Base-by-base conservation (phyloP, 2,113 vertebrate genomes). In the Zapornia atra region DNA sequence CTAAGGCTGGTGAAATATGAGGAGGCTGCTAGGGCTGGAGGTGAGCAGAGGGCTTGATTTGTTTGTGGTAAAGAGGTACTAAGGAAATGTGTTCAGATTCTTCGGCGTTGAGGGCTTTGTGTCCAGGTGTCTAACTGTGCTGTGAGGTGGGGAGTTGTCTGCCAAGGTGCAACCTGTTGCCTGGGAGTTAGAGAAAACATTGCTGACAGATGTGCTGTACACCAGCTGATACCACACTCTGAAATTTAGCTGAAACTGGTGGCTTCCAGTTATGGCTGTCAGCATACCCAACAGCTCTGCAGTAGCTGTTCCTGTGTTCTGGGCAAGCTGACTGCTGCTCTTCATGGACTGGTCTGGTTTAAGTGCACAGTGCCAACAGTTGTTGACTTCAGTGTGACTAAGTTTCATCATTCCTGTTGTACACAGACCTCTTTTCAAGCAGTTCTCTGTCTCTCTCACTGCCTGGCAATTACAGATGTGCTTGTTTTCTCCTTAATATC, bases 401-500 rank as follows among this genome's bases (percentile, higher is more conserved):
- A 78, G 36, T 93, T 97, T 89, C 73, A 68, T 66, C 60, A 29
- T 79, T 89, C 60, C 84, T 89, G 60, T 66, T 87, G 15, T 71
- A 93, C 69, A 73, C 2, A 91, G 82, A 26, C 16, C 44, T 92
- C 78, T 94, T 84, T 95, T 92, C 64, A 68, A 68, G 87, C 80
- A 83, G 60, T 72, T 86, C 31, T 53, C 51, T 68, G 10, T 33
- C 44, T 73, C 60, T 8, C 2, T 76, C 51, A 12, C 63, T 57
- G 36, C 29, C 46, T 75, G 73, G n/a, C 69, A 33, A 3, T 72
- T 81, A 38, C 50, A 60, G 38, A 63, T 59, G 42, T 78, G 42
- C 44, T 84, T 91, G 56, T 66, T 80, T 73, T 71, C 36, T 81
- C 60, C 72, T 63, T 61, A 70, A 11, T 25, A 59, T 28, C 22